phyloP scores from a whole-genome alignment of 2,797 vertebrate genomes.

The Phalloptychus januarius region DNA sequence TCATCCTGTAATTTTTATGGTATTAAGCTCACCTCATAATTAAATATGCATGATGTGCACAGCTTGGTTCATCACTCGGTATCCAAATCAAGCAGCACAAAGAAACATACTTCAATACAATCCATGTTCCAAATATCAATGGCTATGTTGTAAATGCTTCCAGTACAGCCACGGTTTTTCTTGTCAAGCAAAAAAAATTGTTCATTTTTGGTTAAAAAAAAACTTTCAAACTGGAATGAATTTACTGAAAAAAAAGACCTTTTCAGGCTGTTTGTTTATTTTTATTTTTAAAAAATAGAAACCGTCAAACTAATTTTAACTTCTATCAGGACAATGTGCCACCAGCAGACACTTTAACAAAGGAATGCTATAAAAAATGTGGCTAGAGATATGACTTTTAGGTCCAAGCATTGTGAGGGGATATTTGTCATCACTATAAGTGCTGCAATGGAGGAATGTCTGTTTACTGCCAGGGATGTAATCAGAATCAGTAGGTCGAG shows the following conservation, averaged over 20 bases:
- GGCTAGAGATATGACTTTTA: not conserved
- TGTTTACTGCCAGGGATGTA: constrained; percentile 42
- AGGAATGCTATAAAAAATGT: not conserved
- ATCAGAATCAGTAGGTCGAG: constrained; percentile 55
- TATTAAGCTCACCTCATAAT: not conserved
- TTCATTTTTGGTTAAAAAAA: not conserved
- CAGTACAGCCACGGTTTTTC: not conserved
- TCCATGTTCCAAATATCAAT: not conserved
- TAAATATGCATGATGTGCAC: not conserved
- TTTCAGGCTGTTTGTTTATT: not conserved
- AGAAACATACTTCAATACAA: not conserved
- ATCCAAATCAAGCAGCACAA: not conserved
- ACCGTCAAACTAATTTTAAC: not conserved
- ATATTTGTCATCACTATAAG: constrained; percentile 16
- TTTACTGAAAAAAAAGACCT: not conserved
- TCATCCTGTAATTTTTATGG: not conserved
- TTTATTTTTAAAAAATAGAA: not conserved
- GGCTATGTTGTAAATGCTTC: not conserved
- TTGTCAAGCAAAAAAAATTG: not conserved
- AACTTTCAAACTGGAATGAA: not conserved
- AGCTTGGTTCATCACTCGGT: not conserved
- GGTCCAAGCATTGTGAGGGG: not conserved
- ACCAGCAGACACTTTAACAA: not conserved
- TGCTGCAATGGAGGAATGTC: constrained; percentile 11
- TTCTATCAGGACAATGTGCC: not conserved